phyloP scores from a whole-genome alignment of 2,113 vertebrate genomes.

The Grantiella picta region DNA sequence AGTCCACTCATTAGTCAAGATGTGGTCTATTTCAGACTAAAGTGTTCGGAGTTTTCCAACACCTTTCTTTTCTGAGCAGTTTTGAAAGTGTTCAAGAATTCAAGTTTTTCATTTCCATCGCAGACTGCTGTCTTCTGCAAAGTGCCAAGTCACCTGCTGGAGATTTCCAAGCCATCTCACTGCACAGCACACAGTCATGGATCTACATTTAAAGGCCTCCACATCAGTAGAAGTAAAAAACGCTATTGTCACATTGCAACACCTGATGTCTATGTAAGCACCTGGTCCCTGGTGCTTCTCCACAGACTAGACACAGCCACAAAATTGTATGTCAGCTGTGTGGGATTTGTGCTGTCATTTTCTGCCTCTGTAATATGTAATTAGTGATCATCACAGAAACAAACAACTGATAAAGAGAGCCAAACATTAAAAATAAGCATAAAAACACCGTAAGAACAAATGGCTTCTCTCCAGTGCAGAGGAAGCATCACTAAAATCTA shows the following conservation, averaged over 20 bases:
- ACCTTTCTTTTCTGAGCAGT: not conserved
- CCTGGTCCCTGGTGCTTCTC: not conserved
- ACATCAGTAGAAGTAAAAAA: not conserved
- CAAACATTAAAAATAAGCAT: not conserved
- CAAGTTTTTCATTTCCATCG: not conserved
- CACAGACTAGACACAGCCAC: not conserved
- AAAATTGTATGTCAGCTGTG: not conserved
- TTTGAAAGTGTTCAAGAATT: not conserved
- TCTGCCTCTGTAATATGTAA: not conserved
- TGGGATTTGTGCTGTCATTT: not conserved
- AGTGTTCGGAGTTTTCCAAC: not conserved
- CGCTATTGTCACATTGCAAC: not conserved
- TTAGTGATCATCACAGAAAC: not conserved
- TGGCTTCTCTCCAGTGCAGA: not conserved
- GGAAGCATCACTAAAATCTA: not conserved
- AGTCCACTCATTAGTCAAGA: not conserved
- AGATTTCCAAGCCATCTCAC: not conserved
- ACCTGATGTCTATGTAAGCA: not conserved
- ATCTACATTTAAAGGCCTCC: not conserved
- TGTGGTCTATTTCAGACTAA: not conserved
- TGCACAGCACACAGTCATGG: not conserved
- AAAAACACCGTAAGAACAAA: not conserved
- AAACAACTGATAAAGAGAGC: not conserved
- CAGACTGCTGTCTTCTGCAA: not conserved
- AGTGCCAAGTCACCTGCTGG: not conserved